These are phyloP conservation scores for Pollenia griseotomentosa DNA, from an alignment of 2,888 invertebrate species.

Conservation along the genomic window DNA sequence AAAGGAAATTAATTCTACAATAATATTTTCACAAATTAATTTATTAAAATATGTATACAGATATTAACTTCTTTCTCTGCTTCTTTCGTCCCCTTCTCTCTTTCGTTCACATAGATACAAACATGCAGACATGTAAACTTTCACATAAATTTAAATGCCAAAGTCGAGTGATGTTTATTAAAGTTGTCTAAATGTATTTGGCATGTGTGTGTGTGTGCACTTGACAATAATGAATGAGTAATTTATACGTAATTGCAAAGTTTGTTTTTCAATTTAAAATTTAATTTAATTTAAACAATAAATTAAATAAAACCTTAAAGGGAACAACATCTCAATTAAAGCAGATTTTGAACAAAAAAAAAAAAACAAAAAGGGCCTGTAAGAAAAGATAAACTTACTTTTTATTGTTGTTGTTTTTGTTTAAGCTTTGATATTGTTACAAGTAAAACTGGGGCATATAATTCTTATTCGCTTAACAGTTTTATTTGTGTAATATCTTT, in stretches of 20 bases:
- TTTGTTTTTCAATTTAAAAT: conserved; percentile 39
- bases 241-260: conserved; percentile 29
- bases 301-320: conserved; percentile 7
- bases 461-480: too few relatives aligned
- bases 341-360: too few relatives aligned
- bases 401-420: too few relatives aligned
- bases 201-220: background rate
- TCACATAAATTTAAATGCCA: conserved; percentile 44
- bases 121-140: conserved; percentile 4
- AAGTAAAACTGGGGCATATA: too few relatives aligned
- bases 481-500: too few relatives aligned
- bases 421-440: too few relatives aligned
- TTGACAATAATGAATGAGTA: conserved; percentile 40
- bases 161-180: conserved; percentile 44
- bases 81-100: background rate
- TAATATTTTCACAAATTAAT: conserved; percentile 61
- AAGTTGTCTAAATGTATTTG: conserved; percentile 17
- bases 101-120: background rate
- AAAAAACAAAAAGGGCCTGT: too few relatives aligned
- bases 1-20: conserved; percentile 60
- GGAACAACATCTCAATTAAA: too few relatives aligned
- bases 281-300: conserved; percentile 28
- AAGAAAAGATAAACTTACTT: too few relatives aligned
- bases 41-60: conserved; percentile 35
- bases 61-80: background rate